Evolutionary conservation across 2,888 invertebrate genomes (phyloP), one percentile per base, ranked within the genome.

Genomic region (Luffia ferchaultella): DNA sequence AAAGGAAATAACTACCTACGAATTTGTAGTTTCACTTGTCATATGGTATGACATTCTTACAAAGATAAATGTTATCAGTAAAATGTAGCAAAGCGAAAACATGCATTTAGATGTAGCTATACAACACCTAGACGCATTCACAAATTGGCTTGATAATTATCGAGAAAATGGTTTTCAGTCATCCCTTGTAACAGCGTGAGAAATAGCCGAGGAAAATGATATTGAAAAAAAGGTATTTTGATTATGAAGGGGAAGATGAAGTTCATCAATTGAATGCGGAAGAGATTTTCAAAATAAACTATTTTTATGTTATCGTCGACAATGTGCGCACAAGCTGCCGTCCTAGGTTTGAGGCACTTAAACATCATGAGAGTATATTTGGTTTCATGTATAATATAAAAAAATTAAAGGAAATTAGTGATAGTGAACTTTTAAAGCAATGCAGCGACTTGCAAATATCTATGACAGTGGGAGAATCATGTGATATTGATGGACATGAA

Each of bases 201-300:
- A 53, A 51, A 54, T 53, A 53, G 53, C 51, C 48, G 53, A 51
- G 44, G 49, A 49, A 52, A 52, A 52, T 48, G 19, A 50, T 50
- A 30, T 30, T 30, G 30, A 51, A 53, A 51, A 53, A 51, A 53
- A 50, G 53, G 53, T 50, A 42, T 42, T 42, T 42, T 16, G 43
- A 54, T 57, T 57, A 58, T 58, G 56, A 57, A 58, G 56, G 55
- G 51, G 53, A 58, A 55, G 55, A 57, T 58, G 54, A 58, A 58
- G 54, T 51, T 55, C 57, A 48, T 57, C 50, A 54, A 54, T 53
- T 54, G 52, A 48, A 48, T 54, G 50, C 55, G 48, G 50, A 55
- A 51, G 48, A 47, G 18, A 42, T 51, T 42, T 50, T 53, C 52
- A 54, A 54, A 52, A 54, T 54, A 52, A 52, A 54, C 50, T 55